phyloP scores from a whole-genome alignment of 2,797 vertebrate species.

The Netta rufina region DNA sequence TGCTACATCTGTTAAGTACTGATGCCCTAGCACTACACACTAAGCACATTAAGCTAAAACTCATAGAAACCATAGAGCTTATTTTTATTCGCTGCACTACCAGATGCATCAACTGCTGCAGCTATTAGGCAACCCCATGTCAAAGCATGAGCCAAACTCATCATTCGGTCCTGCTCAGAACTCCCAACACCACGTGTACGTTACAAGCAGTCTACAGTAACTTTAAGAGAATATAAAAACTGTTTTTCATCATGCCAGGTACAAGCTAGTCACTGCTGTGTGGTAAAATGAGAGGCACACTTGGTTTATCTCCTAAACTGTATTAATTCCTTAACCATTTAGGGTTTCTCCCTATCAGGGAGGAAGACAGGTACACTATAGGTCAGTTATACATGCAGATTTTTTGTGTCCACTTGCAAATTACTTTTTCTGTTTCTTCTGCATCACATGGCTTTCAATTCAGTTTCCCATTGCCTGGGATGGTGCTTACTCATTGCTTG shows the following conservation, averaged over 20 bases:
- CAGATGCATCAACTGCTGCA: neutral
- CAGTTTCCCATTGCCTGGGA: neutral
- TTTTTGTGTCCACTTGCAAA: neutral
- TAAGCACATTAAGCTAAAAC: rapidly evolving
- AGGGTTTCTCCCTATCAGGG: rapidly evolving
- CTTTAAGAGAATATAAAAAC: too few species aligned
- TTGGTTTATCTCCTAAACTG: neutral
- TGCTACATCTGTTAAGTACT: too few species aligned
- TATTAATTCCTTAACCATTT: neutral
- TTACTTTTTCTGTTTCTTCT: neutral
- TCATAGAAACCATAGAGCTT: neutral
- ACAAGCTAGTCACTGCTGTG: neutral
- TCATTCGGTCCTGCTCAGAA: neutral
- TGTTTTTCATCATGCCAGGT: neutral
- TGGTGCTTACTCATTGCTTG: neutral
- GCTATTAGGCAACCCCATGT: rapidly evolving
- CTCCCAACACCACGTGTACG: too few species aligned
- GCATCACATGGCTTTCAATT: neutral
- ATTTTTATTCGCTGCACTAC: too few species aligned
- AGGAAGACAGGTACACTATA: neutral
- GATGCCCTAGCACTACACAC: neutral
- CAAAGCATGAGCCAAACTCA: rapidly evolving
- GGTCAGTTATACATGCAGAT: rapidly evolving
- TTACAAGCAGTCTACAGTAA: too few species aligned
- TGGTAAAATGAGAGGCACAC: neutral